A percentile compares a stretch with the other conserved stretches of the same genome.
phyloP scores from a whole-genome alignment of 1,140 invertebrate species.

The Calycopis cecrops region DNA sequence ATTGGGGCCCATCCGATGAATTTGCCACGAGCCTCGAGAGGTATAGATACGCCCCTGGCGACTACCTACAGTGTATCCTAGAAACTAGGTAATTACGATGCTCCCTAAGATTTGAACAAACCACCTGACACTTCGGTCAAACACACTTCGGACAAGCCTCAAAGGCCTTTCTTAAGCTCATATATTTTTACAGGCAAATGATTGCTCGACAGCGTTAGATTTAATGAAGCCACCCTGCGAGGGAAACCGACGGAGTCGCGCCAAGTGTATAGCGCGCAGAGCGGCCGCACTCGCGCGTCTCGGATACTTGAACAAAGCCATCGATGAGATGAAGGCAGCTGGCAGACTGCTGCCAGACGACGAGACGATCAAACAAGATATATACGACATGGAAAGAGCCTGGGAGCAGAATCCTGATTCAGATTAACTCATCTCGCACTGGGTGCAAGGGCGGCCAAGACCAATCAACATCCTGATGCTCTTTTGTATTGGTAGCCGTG shows the following conservation, averaged over 20 bases:
- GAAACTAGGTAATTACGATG: no score
- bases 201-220: constrained; percentile 80
- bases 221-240: constrained; percentile 82
- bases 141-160: no score
- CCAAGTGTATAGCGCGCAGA: constrained; percentile 81
- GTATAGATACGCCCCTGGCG: no score
- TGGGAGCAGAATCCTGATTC: constrained; percentile 74
- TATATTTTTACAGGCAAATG: constrained; percentile 49
- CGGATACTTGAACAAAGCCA: constrained; percentile 82
- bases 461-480: no score
- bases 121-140: no score
- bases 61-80: no score
- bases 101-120: no score
- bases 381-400: constrained; percentile 67
- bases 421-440: constrained; percentile 29
- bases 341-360: constrained; percentile 76
- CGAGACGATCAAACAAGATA: constrained; percentile 63
- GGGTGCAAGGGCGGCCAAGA: no score
- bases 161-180: not conserved
- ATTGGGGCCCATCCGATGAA: no score
- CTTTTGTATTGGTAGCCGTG: no score
- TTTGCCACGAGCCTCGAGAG: no score
- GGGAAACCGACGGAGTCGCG: constrained; percentile 81
- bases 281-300: constrained; percentile 84
- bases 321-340: constrained; percentile 84